phyloP scores from a whole-genome alignment of 2,888 invertebrate species.

The Erebia palarica region DNA sequence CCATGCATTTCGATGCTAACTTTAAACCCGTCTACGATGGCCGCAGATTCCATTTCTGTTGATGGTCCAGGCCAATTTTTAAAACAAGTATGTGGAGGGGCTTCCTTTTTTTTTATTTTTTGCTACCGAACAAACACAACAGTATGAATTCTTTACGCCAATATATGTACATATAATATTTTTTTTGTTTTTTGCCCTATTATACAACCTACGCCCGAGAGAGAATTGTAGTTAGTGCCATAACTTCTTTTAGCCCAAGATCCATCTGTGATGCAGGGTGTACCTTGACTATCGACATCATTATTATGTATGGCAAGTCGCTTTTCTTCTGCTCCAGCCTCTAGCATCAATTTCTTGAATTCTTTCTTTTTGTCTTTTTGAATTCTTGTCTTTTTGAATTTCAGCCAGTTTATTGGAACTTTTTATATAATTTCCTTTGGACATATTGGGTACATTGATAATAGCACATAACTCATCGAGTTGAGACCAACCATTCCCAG shows the following conservation, averaged over 20 bases:
- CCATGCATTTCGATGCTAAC: no score
- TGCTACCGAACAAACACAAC: no score
- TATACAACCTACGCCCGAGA: neutral
- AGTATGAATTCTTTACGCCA: no score
- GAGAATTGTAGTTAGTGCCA: neutral
- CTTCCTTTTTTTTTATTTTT: neutral
- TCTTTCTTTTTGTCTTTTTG: no score
- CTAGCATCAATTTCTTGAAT: neutral
- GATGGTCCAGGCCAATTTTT: neutral
- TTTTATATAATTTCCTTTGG: neutral
- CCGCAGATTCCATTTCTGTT: neutral
- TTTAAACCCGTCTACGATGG: neutral
- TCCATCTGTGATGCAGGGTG: neutral
- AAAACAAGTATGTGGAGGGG: neutral
- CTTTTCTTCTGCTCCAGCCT: neutral
- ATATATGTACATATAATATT: no score
- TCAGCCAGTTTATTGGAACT: neutral
- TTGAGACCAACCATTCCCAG: neutral
- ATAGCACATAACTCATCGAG: neutral
- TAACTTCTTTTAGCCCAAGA: neutral
- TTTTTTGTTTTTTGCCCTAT: no score
- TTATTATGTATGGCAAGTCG: neutral
- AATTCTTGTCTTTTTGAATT: neutral
- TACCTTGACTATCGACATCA: neutral
- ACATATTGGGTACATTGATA: neutral